Evolutionary conservation across 2,888 invertebrate genomes (phyloP), one percentile per base, ranked within the genome.

Genomic region (Quadriops clusia): DNA sequence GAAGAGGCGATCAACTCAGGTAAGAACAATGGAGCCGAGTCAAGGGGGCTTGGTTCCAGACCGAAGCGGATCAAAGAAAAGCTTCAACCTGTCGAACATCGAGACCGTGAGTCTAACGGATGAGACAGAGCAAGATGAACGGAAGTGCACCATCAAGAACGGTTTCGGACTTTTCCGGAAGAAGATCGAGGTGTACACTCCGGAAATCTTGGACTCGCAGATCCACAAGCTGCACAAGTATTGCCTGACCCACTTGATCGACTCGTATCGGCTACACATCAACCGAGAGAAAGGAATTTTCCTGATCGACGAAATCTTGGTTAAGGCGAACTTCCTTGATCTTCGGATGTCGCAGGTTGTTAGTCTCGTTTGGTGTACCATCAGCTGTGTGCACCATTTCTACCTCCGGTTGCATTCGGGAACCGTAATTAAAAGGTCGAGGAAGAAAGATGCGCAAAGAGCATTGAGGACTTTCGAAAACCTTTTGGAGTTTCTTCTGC

Each of bases 351-450:
- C 39, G 4, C 42, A 49, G 24, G 31, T 45, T n/a, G 40, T 45
- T 15, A 39, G 45, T 12, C 26, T 58, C 10, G 39, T 51, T 12
- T 58, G 56, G 56, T 50, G 52, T 28, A 37, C 47, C 2, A 43
- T 56, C 35, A 55, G 56, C 36, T 53, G 53, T 17, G 45, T 52
- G 0, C 58, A 58, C 34, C 58, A 58, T 40, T 57, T 57, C 38
- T 53, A 55, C 30, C 43, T 58, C 23, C 36, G 54, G 17, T 30
- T 47, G 10, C 32, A 26, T 18, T 6, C 18, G 18, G 6, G 6
- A 18, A 18, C 18, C 18, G n/a, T 18, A 18, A 18, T 18, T 18
- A 18, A 18, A 7, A 17, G 13, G 9, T 8, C 16, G 31, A 3
- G 26, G 24, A 47, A 46, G 28, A 28, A 39, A 17, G 40, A 46